Evolutionary conservation across 2,888 invertebrate genomes (phyloP).

Genomic region (Agrenia bidenticulata): DNA sequence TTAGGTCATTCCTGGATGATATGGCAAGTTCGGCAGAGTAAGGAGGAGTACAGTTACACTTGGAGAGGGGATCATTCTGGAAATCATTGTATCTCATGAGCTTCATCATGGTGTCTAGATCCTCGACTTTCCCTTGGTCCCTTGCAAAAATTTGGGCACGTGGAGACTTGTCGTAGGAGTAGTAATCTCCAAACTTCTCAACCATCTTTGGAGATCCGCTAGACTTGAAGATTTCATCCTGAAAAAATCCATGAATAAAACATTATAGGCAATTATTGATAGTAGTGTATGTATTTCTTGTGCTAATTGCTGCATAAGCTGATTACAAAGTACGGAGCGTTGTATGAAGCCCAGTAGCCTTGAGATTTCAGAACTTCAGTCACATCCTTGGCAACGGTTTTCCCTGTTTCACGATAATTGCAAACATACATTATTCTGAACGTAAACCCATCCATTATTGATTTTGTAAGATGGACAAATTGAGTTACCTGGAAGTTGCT

Average conservation of each 20-base stretch:
- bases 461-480: too few relatives aligned
- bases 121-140: conserved; percentile 63
- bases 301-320: too few relatives aligned
- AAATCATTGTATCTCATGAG: conserved; percentile 71
- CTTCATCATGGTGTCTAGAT: conserved; percentile 64
- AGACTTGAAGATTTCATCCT: conserved; percentile 62
- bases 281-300: too few relatives aligned
- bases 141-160: conserved; percentile 66
- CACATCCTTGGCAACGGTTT: conserved; percentile 67
- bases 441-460: too few relatives aligned
- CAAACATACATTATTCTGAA: neutral
- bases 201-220: conserved; percentile 65
- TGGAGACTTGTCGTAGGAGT: conserved; percentile 66
- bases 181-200: conserved; percentile 62
- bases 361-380: conserved; percentile 65
- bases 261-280: too few relatives aligned
- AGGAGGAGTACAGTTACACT: conserved; percentile 69
- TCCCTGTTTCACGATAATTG: conserved; percentile 53
- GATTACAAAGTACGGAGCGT: conserved; percentile 66
- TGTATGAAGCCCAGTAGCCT: conserved; percentile 74
- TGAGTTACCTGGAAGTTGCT: conserved; percentile 74
- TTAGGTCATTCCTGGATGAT: conserved; percentile 70
- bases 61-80: conserved; percentile 66
- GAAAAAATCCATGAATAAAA: too few relatives aligned
- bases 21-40: conserved; percentile 73